Base-by-base conservation (phyloP, 2,888 invertebrate genomes). In the Steinernema carpocapsae region DNA sequence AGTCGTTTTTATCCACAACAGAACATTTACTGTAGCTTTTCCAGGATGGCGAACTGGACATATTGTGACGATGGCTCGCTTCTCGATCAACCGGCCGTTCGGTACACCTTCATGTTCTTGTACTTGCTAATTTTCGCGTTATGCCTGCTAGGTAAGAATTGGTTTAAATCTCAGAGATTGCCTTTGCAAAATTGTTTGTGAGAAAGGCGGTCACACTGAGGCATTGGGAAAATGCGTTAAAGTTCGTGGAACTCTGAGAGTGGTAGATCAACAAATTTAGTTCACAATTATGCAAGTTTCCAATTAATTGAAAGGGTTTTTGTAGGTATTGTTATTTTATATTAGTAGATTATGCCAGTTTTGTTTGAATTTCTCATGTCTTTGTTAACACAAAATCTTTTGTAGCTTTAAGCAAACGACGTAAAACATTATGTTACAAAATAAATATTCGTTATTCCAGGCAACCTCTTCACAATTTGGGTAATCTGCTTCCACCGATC, bases 381-480 rank as follows among this genome's bases (percentile, higher is more conserved):
- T n/a, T n/a, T n/a, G n/a, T n/a, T n/a, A n/a, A n/a, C n/a, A n/a
- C n/a, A n/a, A n/a, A n/a, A n/a, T n/a, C n/a, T n/a, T n/a, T n/a
- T n/a, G n/a, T n/a, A n/a, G n/a, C n/a, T n/a, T n/a, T n/a, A n/a
- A n/a, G n/a, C n/a, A n/a, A n/a, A n/a, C n/a, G n/a, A n/a, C n/a
- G n/a, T n/a, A n/a, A n/a, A n/a, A n/a, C n/a, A n/a, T n/a, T n/a
- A n/a, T n/a, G n/a, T n/a, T n/a, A n/a, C n/a, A n/a, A n/a, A n/a
- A n/a, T n/a, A 10, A 37, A 37, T 10, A 19, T 19, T 43, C 37
- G 24, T 19, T 32, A 22, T 71, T 43, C 29, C 91, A 94, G 94
- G 94, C 1, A 94, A 94, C 88, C 89, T 93, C 56, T 91, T 94
- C 82, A 94, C 95, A 73, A 93, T 95, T 79, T 90, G 94, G 75